Conservation (phyloP, 37 sponge, comb jelly and placozoan species). For the Chondrilla cf. caribensis region DNA sequence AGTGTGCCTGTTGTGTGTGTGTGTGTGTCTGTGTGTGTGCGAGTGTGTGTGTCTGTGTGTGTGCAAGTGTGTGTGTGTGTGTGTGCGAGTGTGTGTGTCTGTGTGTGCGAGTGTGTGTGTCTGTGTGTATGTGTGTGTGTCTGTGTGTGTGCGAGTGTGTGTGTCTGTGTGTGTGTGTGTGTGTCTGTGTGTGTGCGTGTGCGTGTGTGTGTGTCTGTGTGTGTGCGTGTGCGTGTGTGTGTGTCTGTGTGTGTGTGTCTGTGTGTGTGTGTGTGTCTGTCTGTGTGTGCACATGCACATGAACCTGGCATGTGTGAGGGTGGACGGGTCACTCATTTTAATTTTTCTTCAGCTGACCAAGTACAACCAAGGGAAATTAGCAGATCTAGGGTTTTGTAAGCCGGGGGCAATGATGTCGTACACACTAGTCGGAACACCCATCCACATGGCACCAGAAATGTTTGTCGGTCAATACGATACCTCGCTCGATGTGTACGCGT, state of each 20-base stretch:
- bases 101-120: no score
- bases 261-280: neutral
- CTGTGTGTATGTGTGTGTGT: no score
- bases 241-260: neutral
- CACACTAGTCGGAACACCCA: constrained; percentile 97
- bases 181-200: neutral
- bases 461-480: constrained; percentile 89
- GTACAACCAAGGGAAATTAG: constrained; percentile 82
- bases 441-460: constrained; percentile 98
- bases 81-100: no score
- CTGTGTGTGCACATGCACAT: neutral
- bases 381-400: constrained; percentile 98
- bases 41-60: no score
- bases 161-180: no score
- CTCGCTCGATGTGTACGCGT: constrained; percentile 94
- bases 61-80: no score
- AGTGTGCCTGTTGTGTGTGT: no score
- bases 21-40: no score
- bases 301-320: neutral
- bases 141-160: no score
- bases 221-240: neutral
- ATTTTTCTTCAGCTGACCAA: constrained; percentile 70
- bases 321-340: no score
- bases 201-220: neutral
- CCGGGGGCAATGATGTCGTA: constrained; percentile 98